These are phyloP conservation scores for Lophotriccus pileatus DNA, from an alignment of 2,797 vertebrate species.

Conservation along the genomic window DNA sequence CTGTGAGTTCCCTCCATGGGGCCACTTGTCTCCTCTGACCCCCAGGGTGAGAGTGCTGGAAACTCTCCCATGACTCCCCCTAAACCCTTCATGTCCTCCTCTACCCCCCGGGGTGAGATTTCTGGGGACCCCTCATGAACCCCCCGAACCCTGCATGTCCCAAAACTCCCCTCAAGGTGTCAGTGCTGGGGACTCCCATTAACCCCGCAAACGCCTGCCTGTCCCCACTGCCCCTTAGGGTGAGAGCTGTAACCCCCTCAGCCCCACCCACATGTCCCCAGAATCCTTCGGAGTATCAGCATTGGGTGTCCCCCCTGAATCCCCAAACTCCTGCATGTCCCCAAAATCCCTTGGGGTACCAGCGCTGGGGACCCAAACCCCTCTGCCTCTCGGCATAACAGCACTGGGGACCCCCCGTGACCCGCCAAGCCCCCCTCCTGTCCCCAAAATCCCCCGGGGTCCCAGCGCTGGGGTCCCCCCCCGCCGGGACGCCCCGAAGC, in stretches of 20 bases:
- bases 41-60: too few species aligned
- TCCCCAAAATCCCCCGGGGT: not conserved
- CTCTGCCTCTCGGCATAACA: too few species aligned
- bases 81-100: not conserved
- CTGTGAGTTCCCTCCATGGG: rapidly evolving
- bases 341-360: too few species aligned
- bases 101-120: not conserved
- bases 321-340: too few species aligned
- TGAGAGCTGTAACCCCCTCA: not conserved
- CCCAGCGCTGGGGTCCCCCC: too few species aligned
- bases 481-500: not conserved
- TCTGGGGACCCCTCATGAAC: not conserved
- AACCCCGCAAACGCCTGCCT: not conserved
- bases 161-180: not conserved
- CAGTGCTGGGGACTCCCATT: not conserved
- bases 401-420: not conserved
- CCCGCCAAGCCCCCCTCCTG: too few species aligned
- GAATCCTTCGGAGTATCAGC: not conserved
- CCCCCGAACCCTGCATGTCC: not conserved
- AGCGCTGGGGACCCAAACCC: too few species aligned
- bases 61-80: not conserved
- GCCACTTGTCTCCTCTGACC: not conserved
- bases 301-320: not conserved
- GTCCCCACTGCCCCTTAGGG: not conserved
- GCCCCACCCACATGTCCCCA: not conserved